A percentile compares a stretch with the other conserved stretches of the same genome.
Conservation (phyloP, 2,888 invertebrate genomes). For the Fragum sueziense region DNA sequence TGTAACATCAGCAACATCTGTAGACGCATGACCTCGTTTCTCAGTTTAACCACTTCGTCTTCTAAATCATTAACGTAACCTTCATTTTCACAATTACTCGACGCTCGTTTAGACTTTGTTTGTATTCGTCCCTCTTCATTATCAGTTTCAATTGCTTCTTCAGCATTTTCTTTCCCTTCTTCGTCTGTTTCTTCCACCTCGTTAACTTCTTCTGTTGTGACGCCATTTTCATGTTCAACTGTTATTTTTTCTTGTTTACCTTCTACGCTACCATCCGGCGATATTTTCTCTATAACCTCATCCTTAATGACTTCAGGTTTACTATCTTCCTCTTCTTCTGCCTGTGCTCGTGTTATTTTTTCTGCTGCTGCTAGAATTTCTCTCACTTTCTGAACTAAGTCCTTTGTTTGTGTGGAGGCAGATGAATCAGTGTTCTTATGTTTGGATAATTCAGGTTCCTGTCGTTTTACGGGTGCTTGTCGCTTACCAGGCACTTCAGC, state of each 20-base stretch:
- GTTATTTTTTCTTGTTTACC: conserved; percentile 25
- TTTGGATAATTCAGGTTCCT: conserved; percentile 20
- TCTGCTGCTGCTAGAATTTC: conserved; percentile 29
- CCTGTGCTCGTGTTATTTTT: conserved; percentile 12
- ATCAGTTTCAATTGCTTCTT: neutral
- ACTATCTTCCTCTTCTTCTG: neutral
- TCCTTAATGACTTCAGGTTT: conserved; percentile 23
- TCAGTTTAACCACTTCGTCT: conserved; percentile 54
- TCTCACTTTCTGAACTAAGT: conserved; percentile 20
- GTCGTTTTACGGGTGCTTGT: conserved; percentile 35
- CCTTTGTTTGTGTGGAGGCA: neutral
- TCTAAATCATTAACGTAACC: conserved; percentile 47
- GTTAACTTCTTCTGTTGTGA: neutral
- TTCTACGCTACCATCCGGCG: conserved; percentile 21
- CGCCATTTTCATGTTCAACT: conserved; percentile 7
- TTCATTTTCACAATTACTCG: conserved; percentile 28
- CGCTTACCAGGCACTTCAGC: conserved; percentile 53
- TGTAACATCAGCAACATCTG: conserved; percentile 60
- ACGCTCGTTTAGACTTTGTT: conserved; percentile 56
- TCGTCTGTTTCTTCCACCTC: neutral
- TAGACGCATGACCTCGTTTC: conserved; percentile 47
- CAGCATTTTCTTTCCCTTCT: neutral
- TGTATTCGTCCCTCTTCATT: conserved; percentile 14
- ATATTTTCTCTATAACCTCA: conserved; percentile 13
- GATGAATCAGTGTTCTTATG: neutral